phyloP scores from a whole-genome alignment of 2,888 invertebrate genomes.

The Calliphora vomitoria region DNA sequence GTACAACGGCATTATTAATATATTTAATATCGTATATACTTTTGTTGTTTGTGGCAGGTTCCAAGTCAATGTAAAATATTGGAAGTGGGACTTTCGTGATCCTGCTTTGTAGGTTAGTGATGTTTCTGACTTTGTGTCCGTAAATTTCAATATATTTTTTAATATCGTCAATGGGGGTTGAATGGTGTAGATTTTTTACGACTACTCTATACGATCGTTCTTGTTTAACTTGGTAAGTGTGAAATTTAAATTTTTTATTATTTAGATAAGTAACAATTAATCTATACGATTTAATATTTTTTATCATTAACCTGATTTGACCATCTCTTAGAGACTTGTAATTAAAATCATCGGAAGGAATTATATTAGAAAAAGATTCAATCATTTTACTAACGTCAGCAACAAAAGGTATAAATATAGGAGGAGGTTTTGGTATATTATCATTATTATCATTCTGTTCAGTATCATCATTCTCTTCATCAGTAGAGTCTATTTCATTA shows the following conservation, averaged over 20 bases:
- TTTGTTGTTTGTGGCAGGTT: neutral
- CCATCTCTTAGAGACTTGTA: conserved; percentile 16
- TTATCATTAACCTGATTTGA: neutral
- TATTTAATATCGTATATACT: conserved; percentile 1
- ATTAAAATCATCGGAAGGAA: neutral
- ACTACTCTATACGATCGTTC: too few species aligned
- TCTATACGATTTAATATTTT: conserved; percentile 11
- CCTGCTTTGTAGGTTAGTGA: neutral
- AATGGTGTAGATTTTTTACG: conserved; percentile 19
- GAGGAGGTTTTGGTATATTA: neutral
- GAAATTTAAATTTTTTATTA: too few species aligned
- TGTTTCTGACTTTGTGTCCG: conserved; percentile 13
- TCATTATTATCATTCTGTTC: conserved; percentile 13
- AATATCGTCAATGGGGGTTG: neutral
- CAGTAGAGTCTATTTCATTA: neutral
- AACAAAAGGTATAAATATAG: neutral
- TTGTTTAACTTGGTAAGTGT: too few species aligned
- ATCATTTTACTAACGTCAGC: conserved; percentile 16
- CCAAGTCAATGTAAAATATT: too few species aligned
- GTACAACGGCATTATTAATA: neutral
- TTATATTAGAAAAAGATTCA: neutral
- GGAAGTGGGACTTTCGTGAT: neutral
- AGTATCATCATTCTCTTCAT: neutral
- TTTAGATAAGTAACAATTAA: too few species aligned
- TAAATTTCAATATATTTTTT: neutral